Conservation (phyloP, 1,140 invertebrate genomes). For the Drosophila murphyi region DNA sequence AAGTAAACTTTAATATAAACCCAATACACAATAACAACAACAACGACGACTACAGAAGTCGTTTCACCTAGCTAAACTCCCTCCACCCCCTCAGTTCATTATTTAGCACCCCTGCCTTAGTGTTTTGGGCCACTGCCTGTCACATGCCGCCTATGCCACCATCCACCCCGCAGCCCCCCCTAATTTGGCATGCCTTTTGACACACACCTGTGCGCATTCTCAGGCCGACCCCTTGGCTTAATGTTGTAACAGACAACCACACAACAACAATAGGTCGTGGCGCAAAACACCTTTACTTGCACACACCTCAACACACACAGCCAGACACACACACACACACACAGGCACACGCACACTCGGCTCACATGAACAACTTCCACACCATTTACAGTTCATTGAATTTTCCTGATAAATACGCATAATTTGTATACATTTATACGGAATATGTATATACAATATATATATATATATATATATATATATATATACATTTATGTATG, state of each 20-base stretch:
- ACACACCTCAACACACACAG: conserved; percentile 1
- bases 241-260: conserved; percentile 76
- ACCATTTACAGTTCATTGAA: conserved; percentile 82
- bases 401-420: conserved; percentile 81
- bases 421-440: conserved; percentile 77
- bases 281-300: conserved; percentile 31
- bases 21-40: background rate
- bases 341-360: conserved; percentile 7
- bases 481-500: background rate
- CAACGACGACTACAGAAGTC: conserved; percentile 4
- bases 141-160: conserved; percentile 4
- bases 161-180: background rate
- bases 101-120: conserved; percentile 13
- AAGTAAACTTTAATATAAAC: conserved; percentile 28
- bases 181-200: conserved; percentile 66
- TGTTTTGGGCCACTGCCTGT: background rate
- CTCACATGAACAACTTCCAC: conserved; percentile 73
- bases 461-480: conserved; percentile 64
- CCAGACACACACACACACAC: conserved; percentile 21
- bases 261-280: conserved; percentile 61
- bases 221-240: conserved; percentile 58
- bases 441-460: conserved; percentile 62
- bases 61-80: background rate
- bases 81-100: conserved; percentile 9
- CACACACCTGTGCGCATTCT: conserved; percentile 80